phyloP scores from a whole-genome alignment of 2,113 vertebrate species.

The Falco punctatus region DNA sequence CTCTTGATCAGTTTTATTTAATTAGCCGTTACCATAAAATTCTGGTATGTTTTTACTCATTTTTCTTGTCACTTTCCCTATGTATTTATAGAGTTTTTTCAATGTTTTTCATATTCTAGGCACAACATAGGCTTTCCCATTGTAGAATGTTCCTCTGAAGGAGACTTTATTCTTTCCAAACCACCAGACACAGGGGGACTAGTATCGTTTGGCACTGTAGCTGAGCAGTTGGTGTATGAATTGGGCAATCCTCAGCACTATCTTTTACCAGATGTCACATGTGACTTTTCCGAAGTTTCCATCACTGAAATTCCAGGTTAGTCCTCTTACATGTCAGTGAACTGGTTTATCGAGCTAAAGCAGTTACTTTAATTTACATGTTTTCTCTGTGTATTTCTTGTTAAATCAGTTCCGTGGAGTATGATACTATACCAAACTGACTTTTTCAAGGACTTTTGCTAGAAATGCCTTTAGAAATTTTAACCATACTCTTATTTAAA shows the following conservation, averaged over 20 bases:
- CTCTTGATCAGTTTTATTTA: neutral
- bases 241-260: slow-evolving; percentile 82
- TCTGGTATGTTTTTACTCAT: neutral
- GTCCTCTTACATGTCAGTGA: neutral
- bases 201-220: slow-evolving; percentile 82
- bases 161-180: slow-evolving; percentile 83
- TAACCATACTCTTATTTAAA: neutral
- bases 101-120: slow-evolving; percentile 72
- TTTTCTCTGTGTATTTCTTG: neutral
- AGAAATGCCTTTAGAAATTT: neutral
- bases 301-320: slow-evolving; percentile 84
- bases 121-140: slow-evolving; percentile 87
- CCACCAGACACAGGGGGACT: slow-evolving; percentile 81
- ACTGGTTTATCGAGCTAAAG: neutral
- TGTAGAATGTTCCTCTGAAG: slow-evolving; percentile 82
- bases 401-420: neutral
- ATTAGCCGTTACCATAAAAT: neutral
- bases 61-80: neutral
- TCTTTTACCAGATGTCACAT: slow-evolving; percentile 86
- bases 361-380: neutral
- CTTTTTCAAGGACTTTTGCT: neutral
- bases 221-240: slow-evolving; percentile 89
- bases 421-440: neutral
- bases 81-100: neutral
- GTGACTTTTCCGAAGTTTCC: slow-evolving; percentile 85